These are phyloP conservation scores for Phalera bucephala DNA, from an alignment of 2,888 invertebrate genomes.

Conservation along the genomic window DNA sequence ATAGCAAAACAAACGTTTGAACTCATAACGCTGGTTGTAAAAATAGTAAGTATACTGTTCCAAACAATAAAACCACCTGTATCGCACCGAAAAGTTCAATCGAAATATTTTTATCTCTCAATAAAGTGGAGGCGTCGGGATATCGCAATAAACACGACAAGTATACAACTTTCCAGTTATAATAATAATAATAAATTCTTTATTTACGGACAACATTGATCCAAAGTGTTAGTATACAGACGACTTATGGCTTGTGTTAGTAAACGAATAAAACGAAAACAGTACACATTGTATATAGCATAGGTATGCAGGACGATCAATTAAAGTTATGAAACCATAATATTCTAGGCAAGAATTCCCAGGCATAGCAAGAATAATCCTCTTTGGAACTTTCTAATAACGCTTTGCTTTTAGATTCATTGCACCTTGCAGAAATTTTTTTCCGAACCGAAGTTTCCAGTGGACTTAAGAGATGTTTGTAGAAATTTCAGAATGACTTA, in stretches of 20 bases:
- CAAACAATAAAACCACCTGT: too few species aligned
- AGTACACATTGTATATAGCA: too few species aligned
- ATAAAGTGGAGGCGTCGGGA: constrained; percentile 20
- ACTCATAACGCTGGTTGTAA: too few species aligned
- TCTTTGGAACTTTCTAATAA: constrained; percentile 69
- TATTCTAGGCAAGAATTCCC: constrained; percentile 42
- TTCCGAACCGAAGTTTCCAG: constrained; percentile 52
- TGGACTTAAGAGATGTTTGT: constrained; percentile 57
- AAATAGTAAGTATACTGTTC: too few species aligned
- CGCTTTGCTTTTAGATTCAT: constrained; percentile 65
- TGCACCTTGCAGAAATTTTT: constrained; percentile 69
- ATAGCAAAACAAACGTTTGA: too few species aligned
- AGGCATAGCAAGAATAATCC: constrained; percentile 45
- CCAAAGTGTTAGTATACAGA: too few species aligned
- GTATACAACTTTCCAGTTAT: constrained; percentile 40
- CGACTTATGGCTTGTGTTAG: too few species aligned
- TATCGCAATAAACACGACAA: constrained; percentile 27
- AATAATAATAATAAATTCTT: too few species aligned
- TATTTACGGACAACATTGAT: too few species aligned
- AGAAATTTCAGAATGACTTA: constrained; percentile 64
- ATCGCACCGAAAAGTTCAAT: constrained; percentile 23
- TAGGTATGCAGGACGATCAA: too few species aligned
- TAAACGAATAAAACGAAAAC: too few species aligned
- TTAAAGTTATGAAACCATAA: constrained; percentile 48
- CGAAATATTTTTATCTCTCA: constrained; percentile 27